Percentiles rank a stretch among this genome's conserved stretches.
Conservation (phyloP, 2,113 vertebrate species). For the Pangasianodon hypophthalmus region DNA sequence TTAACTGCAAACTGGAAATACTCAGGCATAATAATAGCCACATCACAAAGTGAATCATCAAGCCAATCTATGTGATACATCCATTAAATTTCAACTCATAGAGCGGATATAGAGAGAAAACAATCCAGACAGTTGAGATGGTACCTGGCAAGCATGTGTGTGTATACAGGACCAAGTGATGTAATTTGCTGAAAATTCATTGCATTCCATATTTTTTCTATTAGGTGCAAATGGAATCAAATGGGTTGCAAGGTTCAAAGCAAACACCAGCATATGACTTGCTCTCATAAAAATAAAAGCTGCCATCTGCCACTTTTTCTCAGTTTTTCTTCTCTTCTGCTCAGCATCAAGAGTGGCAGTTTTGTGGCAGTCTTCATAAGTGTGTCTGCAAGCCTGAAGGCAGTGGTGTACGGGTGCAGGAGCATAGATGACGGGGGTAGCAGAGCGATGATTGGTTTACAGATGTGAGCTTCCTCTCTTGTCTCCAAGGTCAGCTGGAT, state of each 20-base stretch:
- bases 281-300: conserved; percentile 36
- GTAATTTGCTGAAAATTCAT: conserved; percentile 35
- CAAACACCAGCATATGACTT: conserved; percentile 34
- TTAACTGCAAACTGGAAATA: conserved; percentile 59
- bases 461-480: conserved; percentile 86
- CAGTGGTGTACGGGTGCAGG: conserved; percentile 78
- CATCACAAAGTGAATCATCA: conserved; percentile 59
- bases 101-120: conserved; percentile 41
- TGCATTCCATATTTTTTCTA: conserved; percentile 23
- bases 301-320: conserved; percentile 40
- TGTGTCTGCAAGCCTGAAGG: conserved; percentile 15
- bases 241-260: conserved; percentile 51
- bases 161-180: conserved; percentile 9
- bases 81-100: conserved; percentile 50
- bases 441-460: conserved; percentile 90
- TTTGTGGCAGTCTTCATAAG: conserved; percentile 26
- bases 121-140: conserved; percentile 26
- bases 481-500: conserved; percentile 91
- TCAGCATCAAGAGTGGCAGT: conserved; percentile 71
- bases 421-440: conserved; percentile 83
- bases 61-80: conserved; percentile 58
- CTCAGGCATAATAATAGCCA: conserved; percentile 59
- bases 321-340: conserved; percentile 57
- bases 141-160: conserved; percentile 27
- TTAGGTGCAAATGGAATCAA: conserved; percentile 46